A percentile compares a stretch with the other conserved stretches of the same genome.
phyloP scores from a whole-genome alignment of 2,888 invertebrate species.

The Deilephila porcellus region DNA sequence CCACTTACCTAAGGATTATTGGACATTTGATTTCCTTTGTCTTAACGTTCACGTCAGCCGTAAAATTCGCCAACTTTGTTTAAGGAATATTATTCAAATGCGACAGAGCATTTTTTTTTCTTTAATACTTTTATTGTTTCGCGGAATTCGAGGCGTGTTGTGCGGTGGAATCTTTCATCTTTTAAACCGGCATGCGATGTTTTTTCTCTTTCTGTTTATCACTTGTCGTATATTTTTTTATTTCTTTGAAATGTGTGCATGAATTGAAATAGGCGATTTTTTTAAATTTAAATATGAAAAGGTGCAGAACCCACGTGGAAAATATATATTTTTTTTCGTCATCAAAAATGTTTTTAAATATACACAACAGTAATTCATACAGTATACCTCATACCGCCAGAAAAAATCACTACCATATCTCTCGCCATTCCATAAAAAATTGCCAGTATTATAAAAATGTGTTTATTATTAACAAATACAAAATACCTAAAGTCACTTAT shows the following conservation, averaged over 20 bases:
- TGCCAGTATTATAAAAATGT: background rate
- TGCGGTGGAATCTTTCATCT: constrained; percentile 19
- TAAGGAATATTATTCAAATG: constrained; percentile 20
- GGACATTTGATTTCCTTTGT: constrained; percentile 29
- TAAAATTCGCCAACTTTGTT: constrained; percentile 19
- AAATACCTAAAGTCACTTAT: background rate
- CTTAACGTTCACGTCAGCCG: constrained; percentile 24
- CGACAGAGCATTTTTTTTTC: background rate
- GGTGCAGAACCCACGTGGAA: no score
- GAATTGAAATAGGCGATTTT: background rate
- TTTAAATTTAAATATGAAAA: no score
- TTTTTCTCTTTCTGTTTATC: background rate
- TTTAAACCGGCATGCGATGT: background rate
- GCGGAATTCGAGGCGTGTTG: constrained; percentile 7
- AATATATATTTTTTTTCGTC: no score
- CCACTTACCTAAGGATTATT: constrained; percentile 35
- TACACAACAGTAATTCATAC: no score
- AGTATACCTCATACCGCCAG: no score
- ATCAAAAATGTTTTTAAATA: no score
- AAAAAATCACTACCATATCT: no score
- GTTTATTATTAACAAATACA: background rate
- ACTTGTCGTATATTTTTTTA: background rate
- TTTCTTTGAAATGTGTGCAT: background rate
- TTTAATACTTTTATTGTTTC: constrained; percentile 25
- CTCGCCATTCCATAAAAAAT: no score